Evolutionary conservation across 2,888 invertebrate species (phyloP).

Genomic region (Ormyrus thymus): DNA sequence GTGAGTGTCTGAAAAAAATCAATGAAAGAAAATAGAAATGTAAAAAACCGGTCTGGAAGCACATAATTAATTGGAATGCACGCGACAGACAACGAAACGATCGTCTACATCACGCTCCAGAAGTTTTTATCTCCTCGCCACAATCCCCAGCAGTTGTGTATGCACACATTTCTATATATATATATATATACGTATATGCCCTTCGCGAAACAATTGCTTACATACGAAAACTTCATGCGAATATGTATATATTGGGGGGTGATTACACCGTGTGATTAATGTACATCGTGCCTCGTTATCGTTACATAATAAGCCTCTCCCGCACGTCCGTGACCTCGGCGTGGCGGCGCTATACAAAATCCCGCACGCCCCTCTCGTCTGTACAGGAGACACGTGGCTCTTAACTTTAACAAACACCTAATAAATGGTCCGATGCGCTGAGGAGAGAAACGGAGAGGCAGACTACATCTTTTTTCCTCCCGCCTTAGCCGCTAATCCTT

Average conservation of each 20-base stretch:
- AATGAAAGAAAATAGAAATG: neutral
- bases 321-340: neutral
- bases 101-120: neutral
- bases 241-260: constrained; percentile 13
- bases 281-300: constrained; percentile 39
- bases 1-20: neutral
- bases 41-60: constrained; percentile 24
- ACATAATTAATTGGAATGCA: constrained; percentile 14
- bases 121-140: constrained; percentile 21
- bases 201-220: neutral
- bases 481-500: too few relatives aligned
- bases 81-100: neutral
- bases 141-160: constrained; percentile 16
- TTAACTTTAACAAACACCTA: constrained; percentile 64
- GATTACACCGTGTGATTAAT: constrained; percentile 47
- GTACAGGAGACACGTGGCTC: constrained; percentile 26
- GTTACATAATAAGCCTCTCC: constrained; percentile 38
- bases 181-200: neutral
- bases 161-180: constrained; percentile 1
- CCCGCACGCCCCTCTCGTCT: neutral
- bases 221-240: constrained; percentile 16
- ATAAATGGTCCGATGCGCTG: constrained; percentile 51
- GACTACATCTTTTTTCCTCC: too few relatives aligned
- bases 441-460: neutral
- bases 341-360: constrained; percentile 30